These are phyloP conservation scores for Epistrophella euchroma DNA, from an alignment of 2,888 invertebrate genomes.

Conservation along the genomic window DNA sequence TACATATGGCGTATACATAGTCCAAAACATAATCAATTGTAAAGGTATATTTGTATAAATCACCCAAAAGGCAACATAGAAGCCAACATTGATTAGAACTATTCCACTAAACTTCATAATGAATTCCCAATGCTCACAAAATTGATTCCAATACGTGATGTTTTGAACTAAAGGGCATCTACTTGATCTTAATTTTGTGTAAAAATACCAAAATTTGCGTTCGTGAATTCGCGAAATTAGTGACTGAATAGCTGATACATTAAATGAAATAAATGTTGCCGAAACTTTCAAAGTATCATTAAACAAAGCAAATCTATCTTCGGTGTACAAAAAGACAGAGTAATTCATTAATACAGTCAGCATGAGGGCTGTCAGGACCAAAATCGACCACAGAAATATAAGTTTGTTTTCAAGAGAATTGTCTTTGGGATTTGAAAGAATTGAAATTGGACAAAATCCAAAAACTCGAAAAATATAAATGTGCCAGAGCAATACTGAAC, in stretches of 20 bases:
- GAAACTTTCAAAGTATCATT: slow-evolving; percentile 20
- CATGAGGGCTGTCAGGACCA: background rate
- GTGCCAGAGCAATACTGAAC: background rate
- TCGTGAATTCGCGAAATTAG: slow-evolving; percentile 1
- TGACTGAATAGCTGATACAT: slow-evolving; percentile 5
- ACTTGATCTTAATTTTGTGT: slow-evolving; percentile 1
- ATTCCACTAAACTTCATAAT: slow-evolving; percentile 23
- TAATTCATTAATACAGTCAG: background rate
- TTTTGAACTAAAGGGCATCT: slow-evolving; percentile 62
- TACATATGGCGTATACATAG: slow-evolving; percentile 78
- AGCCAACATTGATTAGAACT: background rate
- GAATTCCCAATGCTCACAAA: background rate
- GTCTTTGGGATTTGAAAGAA: background rate
- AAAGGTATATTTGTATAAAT: background rate
- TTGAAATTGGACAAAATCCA: slow-evolving; percentile 12
- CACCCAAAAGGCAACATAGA: slow-evolving; percentile 39
- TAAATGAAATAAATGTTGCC: background rate
- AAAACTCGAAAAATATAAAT: slow-evolving; percentile 4
- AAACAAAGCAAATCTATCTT: slow-evolving; percentile 19
- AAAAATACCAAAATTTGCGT: background rate
- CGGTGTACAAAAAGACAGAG: slow-evolving; percentile 4
- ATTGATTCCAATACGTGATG: background rate
- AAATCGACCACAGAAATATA: slow-evolving; percentile 1
- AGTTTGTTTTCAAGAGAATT: background rate
- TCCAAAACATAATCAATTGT: slow-evolving; percentile 78